Percentiles rank a stretch among this genome's conserved stretches.
phyloP scores from a whole-genome alignment of 37 sponge, comb jelly and placozoan species.

The Agelas oroides region DNA sequence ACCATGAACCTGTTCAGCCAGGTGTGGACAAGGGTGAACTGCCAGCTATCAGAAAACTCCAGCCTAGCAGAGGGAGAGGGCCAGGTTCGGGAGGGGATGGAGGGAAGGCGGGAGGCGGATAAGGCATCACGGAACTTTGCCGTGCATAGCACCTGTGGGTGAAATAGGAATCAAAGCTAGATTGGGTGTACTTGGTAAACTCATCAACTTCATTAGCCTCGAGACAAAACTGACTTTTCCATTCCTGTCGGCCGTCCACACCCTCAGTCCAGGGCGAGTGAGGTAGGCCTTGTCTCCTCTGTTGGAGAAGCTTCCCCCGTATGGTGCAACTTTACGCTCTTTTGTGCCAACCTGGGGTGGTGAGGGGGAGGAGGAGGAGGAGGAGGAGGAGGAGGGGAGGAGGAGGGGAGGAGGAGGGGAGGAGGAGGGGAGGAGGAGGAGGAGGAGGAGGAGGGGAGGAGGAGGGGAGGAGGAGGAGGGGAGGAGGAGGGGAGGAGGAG shows the following conservation, averaged over 20 bases:
- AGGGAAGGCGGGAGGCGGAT: background rate
- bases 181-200: no score
- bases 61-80: background rate
- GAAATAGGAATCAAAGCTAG: no score
- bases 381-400: background rate
- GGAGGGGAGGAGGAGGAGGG: no score
- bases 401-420: no score
- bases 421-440: no score
- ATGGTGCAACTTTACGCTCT: constrained; percentile 70
- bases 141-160: constrained; percentile 51
- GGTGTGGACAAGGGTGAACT: constrained; percentile 43
- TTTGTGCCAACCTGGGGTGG: constrained; percentile 64
- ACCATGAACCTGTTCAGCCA: constrained; percentile 51
- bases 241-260: constrained; percentile 60
- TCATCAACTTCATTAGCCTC: no score
- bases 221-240: constrained; percentile 50
- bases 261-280: constrained; percentile 75
- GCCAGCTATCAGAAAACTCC: constrained; percentile 18
- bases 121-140: constrained; percentile 55
- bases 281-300: constrained; percentile 33
- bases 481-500: no score
- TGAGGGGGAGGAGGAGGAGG: background rate
- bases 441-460: no score
- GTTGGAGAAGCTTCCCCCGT: constrained; percentile 63
- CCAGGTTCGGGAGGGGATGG: constrained; percentile 21